Evolutionary conservation across 2,888 invertebrate genomes (phyloP).

Genomic region (Microctonus aethiopoides): DNA sequence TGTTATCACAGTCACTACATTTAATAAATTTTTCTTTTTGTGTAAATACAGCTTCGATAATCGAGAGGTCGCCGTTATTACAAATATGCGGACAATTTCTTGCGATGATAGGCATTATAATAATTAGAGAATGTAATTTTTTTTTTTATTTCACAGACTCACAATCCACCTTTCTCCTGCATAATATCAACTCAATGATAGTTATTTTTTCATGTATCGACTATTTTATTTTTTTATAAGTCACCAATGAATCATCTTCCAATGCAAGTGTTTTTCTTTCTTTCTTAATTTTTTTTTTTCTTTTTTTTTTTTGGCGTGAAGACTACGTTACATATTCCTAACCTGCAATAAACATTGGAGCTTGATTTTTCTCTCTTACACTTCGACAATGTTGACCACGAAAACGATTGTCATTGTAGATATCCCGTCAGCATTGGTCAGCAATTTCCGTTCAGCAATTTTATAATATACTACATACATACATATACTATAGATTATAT

Average conservation of each 20-base stretch:
- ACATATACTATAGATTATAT: too few species aligned
- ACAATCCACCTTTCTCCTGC: background rate
- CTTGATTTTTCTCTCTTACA: constrained; percentile 27
- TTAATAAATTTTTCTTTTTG: constrained; percentile 57
- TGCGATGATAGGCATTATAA: constrained; percentile 59
- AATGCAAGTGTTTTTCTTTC: too few species aligned
- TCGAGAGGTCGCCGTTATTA: constrained; percentile 56
- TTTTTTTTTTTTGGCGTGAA: background rate
- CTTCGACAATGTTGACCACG: constrained; percentile 50
- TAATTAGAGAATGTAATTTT: background rate
- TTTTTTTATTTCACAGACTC: background rate
- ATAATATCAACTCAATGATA: background rate
- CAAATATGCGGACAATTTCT: constrained; percentile 61
- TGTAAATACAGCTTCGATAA: constrained; percentile 55
- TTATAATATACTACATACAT: too few species aligned
- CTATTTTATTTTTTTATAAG: background rate
- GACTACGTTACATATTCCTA: constrained; percentile 36
- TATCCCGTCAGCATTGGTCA: constrained; percentile 28
- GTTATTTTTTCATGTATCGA: background rate
- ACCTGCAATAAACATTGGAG: constrained; percentile 41
- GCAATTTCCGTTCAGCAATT: too few species aligned
- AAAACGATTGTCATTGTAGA: constrained; percentile 59
- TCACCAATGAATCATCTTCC: constrained; percentile 34
- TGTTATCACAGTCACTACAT: constrained; percentile 80
- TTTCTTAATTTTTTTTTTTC: constrained; percentile 10